Conservation (phyloP, 1,140 invertebrate genomes). For the Lerema accius region DNA sequence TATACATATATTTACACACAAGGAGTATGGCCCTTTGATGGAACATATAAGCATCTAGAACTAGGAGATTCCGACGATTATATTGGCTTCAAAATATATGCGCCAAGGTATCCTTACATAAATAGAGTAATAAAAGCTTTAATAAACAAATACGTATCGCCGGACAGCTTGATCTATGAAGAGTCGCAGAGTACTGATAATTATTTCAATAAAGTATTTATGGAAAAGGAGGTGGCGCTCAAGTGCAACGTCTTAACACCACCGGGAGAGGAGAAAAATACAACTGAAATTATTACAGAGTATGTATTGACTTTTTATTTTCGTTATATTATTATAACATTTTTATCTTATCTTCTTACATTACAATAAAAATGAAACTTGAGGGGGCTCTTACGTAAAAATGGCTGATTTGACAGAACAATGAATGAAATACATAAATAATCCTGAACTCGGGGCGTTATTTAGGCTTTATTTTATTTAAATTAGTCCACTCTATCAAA, state of each 20-base stretch:
- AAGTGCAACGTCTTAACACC: constrained; percentile 61
- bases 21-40: constrained; percentile 70
- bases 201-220: constrained; percentile 50
- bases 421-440: no score
- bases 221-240: constrained; percentile 56
- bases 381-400: no score
- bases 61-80: constrained; percentile 55
- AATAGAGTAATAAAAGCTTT: constrained; percentile 60
- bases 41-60: constrained; percentile 77
- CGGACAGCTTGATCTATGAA: constrained; percentile 57
- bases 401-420: no score
- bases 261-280: constrained; percentile 38
- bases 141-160: constrained; percentile 60
- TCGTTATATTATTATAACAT: not conserved
- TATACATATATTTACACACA: constrained; percentile 75
- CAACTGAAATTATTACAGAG: constrained; percentile 58
- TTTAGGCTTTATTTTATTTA: no score
- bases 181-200: constrained; percentile 55
- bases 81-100: constrained; percentile 60
- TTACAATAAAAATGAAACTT: no score
- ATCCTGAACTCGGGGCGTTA: no score
- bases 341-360: not conserved
- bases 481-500: no score
- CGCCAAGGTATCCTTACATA: constrained; percentile 63
- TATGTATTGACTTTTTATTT: constrained; percentile 48